Evolutionary conservation across 2,888 invertebrate species (phyloP).

Genomic region (Brenthis hecate): DNA sequence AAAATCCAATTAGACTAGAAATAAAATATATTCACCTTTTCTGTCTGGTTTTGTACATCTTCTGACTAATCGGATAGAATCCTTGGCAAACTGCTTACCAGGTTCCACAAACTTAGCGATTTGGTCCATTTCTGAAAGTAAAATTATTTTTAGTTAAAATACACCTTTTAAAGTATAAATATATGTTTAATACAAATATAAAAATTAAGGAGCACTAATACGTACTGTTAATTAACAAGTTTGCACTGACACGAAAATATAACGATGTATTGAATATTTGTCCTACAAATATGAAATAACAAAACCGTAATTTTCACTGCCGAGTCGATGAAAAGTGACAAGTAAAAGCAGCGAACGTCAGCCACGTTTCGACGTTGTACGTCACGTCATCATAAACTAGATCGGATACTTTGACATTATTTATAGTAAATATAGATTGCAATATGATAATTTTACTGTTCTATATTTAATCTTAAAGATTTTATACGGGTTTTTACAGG

Average conservation of each 20-base stretch:
- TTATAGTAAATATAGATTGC: background rate
- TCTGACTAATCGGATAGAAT: conserved; percentile 98
- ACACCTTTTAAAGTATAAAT: background rate
- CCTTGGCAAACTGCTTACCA: conserved; percentile 98
- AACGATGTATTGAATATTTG: conserved; percentile 25
- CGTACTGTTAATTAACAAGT: conserved; percentile 37
- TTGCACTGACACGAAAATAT: conserved; percentile 7
- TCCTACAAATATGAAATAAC: conserved; percentile 16
- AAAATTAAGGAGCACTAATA: conserved; percentile 29
- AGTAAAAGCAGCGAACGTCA: conserved; percentile 64
- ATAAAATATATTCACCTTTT: conserved; percentile 86
- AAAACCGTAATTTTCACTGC: conserved; percentile 30
- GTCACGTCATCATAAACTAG: conserved; percentile 67
- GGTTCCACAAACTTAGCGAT: conserved; percentile 97
- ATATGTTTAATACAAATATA: background rate
- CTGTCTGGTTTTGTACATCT: conserved; percentile 99
- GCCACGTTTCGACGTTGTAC: conserved; percentile 73
- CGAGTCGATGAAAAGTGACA: conserved; percentile 49
- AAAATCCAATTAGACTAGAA: conserved; percentile 1
- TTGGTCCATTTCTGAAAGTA: conserved; percentile 93
- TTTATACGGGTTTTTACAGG: too few relatives aligned
- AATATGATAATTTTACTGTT: background rate
- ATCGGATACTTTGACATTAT: conserved; percentile 50
- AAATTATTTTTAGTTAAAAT: conserved; percentile 31
- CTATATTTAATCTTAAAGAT: too few relatives aligned